Percentiles rank a stretch among this genome's conserved stretches.
Evolutionary conservation across 2,797 vertebrate species (phyloP).

Genomic region (Sebastes baramenuke): DNA sequence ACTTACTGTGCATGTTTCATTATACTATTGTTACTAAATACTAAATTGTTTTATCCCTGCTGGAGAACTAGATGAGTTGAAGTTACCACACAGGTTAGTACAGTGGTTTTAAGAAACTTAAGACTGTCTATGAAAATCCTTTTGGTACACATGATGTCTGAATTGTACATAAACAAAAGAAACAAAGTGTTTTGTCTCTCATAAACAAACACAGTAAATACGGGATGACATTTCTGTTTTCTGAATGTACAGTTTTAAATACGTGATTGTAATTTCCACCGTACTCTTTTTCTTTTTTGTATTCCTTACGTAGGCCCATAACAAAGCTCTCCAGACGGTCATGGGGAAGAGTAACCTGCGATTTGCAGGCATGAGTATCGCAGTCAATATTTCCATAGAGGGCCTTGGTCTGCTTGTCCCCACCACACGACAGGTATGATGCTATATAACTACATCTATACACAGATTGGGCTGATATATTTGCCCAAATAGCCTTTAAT

Average conservation of each 20-base stretch:
- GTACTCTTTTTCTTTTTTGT: background rate
- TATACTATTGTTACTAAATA: background rate
- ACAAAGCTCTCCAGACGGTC: constrained; percentile 91
- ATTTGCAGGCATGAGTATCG: constrained; percentile 94
- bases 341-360: constrained; percentile 96
- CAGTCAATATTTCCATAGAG: constrained; percentile 92
- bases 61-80: background rate
- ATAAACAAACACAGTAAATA: background rate
- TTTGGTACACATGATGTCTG: background rate
- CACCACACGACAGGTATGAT: constrained; percentile 89
- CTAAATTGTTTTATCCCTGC: background rate
- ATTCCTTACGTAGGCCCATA: constrained; percentile 79
- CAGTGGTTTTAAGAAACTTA: background rate
- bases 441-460: background rate
- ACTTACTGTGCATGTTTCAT: constrained; percentile 4
- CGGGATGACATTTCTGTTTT: background rate
- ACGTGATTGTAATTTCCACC: background rate
- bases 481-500: background rate
- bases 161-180: background rate
- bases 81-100: no score
- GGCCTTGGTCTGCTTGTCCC: constrained; percentile 93
- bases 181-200: background rate
- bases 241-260: background rate
- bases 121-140: background rate
- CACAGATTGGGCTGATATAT: background rate